A percentile compares a stretch with the other conserved stretches of the same genome.
phyloP scores from a whole-genome alignment of 2,888 invertebrate species.

The Neocrepidodera transversa region DNA sequence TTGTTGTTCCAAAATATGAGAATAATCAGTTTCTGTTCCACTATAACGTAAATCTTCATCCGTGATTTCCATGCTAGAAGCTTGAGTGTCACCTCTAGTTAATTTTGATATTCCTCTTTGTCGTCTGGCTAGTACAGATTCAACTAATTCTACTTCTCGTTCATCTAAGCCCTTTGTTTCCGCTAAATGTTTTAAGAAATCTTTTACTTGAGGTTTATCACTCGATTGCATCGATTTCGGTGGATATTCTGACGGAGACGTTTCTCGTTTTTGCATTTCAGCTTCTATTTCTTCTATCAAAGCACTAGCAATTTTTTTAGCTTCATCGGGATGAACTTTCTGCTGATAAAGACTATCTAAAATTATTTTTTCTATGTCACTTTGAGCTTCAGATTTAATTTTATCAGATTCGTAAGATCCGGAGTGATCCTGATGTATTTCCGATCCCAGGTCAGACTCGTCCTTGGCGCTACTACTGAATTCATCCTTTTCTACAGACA shows the following conservation, averaged over 20 bases:
- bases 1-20: slow-evolving; percentile 59
- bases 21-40: slow-evolving; percentile 71
- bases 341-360: slow-evolving; percentile 58
- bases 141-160: slow-evolving; percentile 61
- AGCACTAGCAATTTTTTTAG: slow-evolving; percentile 62
- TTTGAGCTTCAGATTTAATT: slow-evolving; percentile 57
- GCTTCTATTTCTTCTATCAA: slow-evolving; percentile 64
- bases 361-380: slow-evolving; percentile 58
- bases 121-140: slow-evolving; percentile 62
- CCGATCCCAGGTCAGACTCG: slow-evolving; percentile 58
- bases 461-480: slow-evolving; percentile 53
- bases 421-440: slow-evolving; percentile 57
- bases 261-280: slow-evolving; percentile 61
- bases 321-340: slow-evolving; percentile 62
- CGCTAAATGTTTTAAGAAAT: slow-evolving; percentile 59
- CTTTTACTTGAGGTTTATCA: slow-evolving; percentile 57
- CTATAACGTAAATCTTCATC: slow-evolving; percentile 76
- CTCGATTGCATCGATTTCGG: slow-evolving; percentile 28
- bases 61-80: slow-evolving; percentile 66
- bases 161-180: slow-evolving; percentile 61
- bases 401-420: slow-evolving; percentile 56
- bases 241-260: slow-evolving; percentile 30
- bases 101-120: slow-evolving; percentile 59
- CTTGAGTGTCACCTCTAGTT: slow-evolving; percentile 61
- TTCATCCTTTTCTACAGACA: slow-evolving; percentile 54